Evolutionary conservation across 2,113 vertebrate genomes (phyloP), one percentile per base, ranked within the genome.

Genomic region (Tyto alba): DNA sequence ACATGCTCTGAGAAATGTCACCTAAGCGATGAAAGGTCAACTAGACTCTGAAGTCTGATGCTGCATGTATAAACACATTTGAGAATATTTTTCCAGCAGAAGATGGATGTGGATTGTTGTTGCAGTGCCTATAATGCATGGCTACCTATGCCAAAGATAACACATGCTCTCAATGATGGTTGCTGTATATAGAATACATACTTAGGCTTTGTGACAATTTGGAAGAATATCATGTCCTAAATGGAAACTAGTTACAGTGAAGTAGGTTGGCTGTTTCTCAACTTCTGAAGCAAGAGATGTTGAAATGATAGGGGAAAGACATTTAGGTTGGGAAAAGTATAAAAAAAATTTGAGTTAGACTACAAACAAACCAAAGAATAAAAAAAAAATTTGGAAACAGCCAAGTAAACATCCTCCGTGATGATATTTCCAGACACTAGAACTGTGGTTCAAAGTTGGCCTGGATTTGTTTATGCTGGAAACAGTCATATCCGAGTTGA

Each of bases 391-490:
- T 23, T 91, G 74, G 94, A 75, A 94, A 53, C 53, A 41, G 48
- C 69, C 53, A 82, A 76, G 89, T 85, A 95, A 95, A 96, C 89
- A 95, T 96, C 81, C 85, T 96, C 78, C 50, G 32, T 53, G 81
- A 76, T 95, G 95, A 21, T 78, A 89, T 93, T 96, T 96, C 89
- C 95, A 96, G 95, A 82, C 84, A 85, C 55, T 57, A 71, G n/a
- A 40, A 52, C 77, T 30, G 8, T 68, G 89, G 77, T 82, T n/a
- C 57, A 69, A 89, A 72, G 84, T 73, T 84, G 77, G 84, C 85
- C 69, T 82, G 81, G 48, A 50, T 89, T 96, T 97, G 91, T 96
- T 97, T 97, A 82, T 85, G 84, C 93, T 97, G 96, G 96, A 96
- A 83, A 87, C 77, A 72, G 80, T 93, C 91, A 79, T 55, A 97